Conservation (phyloP, 2,888 invertebrate genomes). For the Rhingia rostrata region DNA sequence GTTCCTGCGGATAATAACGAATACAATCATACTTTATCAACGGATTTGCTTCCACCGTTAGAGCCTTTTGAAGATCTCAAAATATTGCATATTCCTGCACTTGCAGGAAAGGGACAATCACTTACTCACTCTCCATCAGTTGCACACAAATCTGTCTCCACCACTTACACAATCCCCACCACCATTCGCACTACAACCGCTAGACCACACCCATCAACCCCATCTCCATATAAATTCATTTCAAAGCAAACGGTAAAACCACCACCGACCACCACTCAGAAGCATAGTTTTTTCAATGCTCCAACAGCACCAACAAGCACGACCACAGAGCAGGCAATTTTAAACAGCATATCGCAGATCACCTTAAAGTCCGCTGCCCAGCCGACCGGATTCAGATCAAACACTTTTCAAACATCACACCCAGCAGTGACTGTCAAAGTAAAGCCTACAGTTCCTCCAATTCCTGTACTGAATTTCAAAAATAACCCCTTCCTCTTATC, state of each 20-base stretch:
- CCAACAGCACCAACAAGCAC: constrained; percentile 50
- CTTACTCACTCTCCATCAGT: constrained; percentile 33
- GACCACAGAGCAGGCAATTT: constrained; percentile 43
- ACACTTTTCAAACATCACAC: constrained; percentile 67
- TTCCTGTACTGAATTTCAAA: constrained; percentile 24
- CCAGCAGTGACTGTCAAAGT: not conserved
- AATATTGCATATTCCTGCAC: constrained; percentile 26
- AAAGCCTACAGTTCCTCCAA: constrained; percentile 39
- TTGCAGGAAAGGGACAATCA: not conserved
- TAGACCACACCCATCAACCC: constrained; percentile 26
- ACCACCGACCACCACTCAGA: constrained; percentile 34
- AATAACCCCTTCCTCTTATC: constrained; percentile 43
- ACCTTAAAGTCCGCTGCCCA: constrained; percentile 57
- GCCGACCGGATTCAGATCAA: constrained; percentile 47
- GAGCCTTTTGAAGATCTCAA: constrained; percentile 80
- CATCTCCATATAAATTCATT: constrained; percentile 46
- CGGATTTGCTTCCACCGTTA: constrained; percentile 79
- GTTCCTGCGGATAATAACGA: constrained; percentile 80
- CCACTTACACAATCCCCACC: constrained; percentile 64
- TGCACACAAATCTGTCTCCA: constrained; percentile 63
- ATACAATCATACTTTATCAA: constrained; percentile 79
- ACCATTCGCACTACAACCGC: constrained; percentile 57
- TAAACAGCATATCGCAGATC: constrained; percentile 62
- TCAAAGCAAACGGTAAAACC: constrained; percentile 33
- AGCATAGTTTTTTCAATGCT: constrained; percentile 33